phyloP scores from a whole-genome alignment of 2,113 vertebrate genomes.

The Sterrhoptilus dennistouni region DNA sequence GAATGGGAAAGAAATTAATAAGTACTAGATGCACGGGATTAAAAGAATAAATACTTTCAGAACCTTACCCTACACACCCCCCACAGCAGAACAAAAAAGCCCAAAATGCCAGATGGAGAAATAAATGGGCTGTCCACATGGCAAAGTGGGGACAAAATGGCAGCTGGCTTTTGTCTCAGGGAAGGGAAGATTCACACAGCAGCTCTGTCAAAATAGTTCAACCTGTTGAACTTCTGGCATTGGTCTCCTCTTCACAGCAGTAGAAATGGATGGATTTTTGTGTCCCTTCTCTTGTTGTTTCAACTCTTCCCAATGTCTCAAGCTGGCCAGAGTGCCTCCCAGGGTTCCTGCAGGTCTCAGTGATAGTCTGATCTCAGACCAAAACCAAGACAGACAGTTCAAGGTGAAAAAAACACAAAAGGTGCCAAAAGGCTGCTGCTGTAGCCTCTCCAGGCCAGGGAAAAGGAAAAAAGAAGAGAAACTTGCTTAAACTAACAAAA shows the following conservation, averaged over 20 bases:
- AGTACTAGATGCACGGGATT: neutral
- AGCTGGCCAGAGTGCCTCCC: accelerated
- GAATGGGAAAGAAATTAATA: accelerated
- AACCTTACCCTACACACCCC: too few relatives aligned
- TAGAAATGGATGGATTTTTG: neutral
- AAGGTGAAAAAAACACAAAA: neutral
- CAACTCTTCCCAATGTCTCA: neutral
- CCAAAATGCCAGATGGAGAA: neutral
- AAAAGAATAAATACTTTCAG: neutral
- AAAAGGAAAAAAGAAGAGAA: neutral
- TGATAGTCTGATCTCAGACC: neutral
- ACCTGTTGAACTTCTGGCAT: neutral
- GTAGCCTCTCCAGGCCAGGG: neutral
- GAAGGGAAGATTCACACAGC: accelerated
- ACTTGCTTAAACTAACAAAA: neutral
- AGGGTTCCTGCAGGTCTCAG: neutral
- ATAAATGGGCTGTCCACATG: accelerated
- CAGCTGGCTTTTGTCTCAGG: neutral
- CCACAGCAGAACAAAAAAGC: neutral
- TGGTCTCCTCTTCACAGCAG: neutral
- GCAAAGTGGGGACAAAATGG: neutral
- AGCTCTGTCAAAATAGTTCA: neutral
- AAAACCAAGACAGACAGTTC: neutral
- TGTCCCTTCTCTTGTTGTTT: neutral
- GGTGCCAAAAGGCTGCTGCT: neutral